Conservation (phyloP, 2,797 vertebrate genomes). For the Austrolebias charrua region DNA sequence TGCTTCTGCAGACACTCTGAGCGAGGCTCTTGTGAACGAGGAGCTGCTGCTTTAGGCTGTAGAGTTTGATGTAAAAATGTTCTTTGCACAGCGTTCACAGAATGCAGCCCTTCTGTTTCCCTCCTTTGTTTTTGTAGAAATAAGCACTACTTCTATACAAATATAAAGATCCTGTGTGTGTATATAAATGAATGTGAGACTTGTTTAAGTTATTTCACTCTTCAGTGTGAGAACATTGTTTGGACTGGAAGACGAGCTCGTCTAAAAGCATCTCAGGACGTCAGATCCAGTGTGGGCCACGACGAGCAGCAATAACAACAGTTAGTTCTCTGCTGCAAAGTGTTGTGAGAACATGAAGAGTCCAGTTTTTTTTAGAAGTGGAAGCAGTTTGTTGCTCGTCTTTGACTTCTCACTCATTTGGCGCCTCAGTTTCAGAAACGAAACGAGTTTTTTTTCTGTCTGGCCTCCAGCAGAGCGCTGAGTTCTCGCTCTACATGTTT, state of each 20-base stretch:
- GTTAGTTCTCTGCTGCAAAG: conserved; percentile 43
- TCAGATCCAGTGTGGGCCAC: conserved; percentile 81
- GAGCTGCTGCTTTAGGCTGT: not conserved
- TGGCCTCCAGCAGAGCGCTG: conserved; percentile 56
- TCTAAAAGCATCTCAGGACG: conserved; percentile 54
- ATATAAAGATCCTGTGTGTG: conserved; percentile 71
- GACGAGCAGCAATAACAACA: conserved; percentile 87
- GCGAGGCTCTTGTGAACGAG: conserved; percentile 20
- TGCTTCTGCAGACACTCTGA: conserved; percentile 13
- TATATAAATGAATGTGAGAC: conserved; percentile 64
- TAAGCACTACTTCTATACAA: conserved; percentile 82
- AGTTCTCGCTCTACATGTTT: conserved; percentile 7
- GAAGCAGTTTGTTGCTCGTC: conserved; percentile 27
- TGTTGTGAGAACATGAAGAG: conserved; percentile 17
- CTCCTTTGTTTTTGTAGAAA: conserved; percentile 70
- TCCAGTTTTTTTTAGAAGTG: conserved; percentile 48
- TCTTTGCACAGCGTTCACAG: conserved; percentile 85
- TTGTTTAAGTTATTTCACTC: conserved; percentile 82
- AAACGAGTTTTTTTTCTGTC: conserved; percentile 18
- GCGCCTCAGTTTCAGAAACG: conserved; percentile 1
- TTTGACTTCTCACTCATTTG: conserved; percentile 6
- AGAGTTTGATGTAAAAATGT: conserved; percentile 59
- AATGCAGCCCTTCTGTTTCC: conserved; percentile 76
- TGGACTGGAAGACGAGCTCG: conserved; percentile 67
- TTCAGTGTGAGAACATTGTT: conserved; percentile 14